Evolutionary conservation across 2,113 vertebrate genomes (phyloP).

Genomic region (Eulemur macaco): DNA sequence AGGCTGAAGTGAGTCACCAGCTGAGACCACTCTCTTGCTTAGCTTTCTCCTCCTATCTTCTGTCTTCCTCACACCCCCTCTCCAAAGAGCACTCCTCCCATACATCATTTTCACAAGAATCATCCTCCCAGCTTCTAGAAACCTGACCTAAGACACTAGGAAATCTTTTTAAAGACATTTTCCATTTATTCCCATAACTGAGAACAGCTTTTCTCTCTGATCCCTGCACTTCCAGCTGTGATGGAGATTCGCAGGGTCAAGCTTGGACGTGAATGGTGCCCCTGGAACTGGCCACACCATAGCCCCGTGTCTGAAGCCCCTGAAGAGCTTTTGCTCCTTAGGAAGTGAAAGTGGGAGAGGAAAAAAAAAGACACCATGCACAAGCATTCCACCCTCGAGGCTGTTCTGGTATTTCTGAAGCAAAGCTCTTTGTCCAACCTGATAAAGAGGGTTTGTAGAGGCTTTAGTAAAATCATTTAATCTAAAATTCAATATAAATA

Average conservation of each 20-base stretch:
- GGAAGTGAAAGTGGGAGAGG: neutral
- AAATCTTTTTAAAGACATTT: neutral
- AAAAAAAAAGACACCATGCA: neutral
- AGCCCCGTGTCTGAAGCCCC: neutral
- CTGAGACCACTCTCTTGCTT: neutral
- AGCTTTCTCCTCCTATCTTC: neutral
- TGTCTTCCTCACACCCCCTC: neutral
- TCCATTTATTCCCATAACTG: neutral
- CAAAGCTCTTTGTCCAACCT: slow-evolving; percentile 28
- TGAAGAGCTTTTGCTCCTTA: neutral
- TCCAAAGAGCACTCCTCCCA: neutral
- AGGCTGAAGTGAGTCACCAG: neutral
- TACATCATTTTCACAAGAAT: neutral
- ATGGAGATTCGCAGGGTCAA: neutral
- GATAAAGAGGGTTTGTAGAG: slow-evolving; percentile 12
- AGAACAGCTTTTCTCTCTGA: neutral
- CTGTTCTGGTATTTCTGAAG: neutral
- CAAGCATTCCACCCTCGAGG: neutral
- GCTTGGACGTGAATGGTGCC: neutral
- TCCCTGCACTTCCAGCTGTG: neutral
- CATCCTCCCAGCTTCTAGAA: neutral
- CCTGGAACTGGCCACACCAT: no score
- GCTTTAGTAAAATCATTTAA: slow-evolving; percentile 66
- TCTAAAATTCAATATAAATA: slow-evolving; percentile 67
- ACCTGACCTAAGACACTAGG: neutral